A percentile compares a stretch with the other conserved stretches of the same genome.
Conservation (phyloP, 2,888 invertebrate species). For the Crossocerus cetratus region DNA sequence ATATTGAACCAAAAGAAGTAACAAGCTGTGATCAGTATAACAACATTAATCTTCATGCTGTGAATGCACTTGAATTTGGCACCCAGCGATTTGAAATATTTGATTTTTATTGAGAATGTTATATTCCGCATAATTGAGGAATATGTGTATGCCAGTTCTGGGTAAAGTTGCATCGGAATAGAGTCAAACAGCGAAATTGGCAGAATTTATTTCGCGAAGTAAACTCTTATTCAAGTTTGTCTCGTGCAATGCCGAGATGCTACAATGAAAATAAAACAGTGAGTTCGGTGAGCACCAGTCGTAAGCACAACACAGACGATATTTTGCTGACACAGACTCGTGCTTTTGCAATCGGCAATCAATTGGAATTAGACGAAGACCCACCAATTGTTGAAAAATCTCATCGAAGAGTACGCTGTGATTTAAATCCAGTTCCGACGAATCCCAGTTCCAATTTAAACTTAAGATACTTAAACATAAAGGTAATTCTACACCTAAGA, state of each 20-base stretch:
- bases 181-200: conserved; percentile 17
- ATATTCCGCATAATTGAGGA: conserved; percentile 23
- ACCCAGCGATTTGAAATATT: conserved; percentile 25
- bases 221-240: conserved; percentile 54
- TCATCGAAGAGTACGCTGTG: conserved; percentile 73
- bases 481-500: conserved; percentile 62
- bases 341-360: conserved; percentile 68
- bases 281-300: conserved; percentile 72
- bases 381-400: conserved; percentile 70
- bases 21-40: conserved; percentile 38
- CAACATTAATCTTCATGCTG: conserved; percentile 28
- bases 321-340: conserved; percentile 68
- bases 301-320: conserved; percentile 67
- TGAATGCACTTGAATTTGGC: conserved; percentile 34
- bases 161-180: conserved; percentile 33
- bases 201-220: conserved; percentile 47
- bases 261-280: conserved; percentile 75
- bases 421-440: conserved; percentile 74
- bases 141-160: conserved; percentile 26
- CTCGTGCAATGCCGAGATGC: conserved; percentile 77
- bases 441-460: conserved; percentile 69
- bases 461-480: conserved; percentile 72
- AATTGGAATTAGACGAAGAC: conserved; percentile 69
- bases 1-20: conserved; percentile 27
- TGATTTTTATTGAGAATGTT: conserved; percentile 33